phyloP scores from a whole-genome alignment of 2,888 invertebrate genomes.

The Drosophila bunnanda region DNA sequence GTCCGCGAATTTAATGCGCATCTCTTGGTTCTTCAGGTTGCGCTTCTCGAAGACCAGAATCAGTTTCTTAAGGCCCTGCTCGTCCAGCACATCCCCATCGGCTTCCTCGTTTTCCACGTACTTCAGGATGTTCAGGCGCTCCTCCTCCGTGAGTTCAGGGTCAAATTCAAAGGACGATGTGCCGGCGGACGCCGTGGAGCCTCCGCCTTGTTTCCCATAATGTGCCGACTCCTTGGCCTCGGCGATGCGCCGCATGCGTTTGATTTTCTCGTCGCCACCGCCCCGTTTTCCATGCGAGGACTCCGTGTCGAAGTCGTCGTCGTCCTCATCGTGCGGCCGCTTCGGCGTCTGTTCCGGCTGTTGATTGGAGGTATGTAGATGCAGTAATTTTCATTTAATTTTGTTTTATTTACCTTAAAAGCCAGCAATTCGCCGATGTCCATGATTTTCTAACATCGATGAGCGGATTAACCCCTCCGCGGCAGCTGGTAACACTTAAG shows the following conservation, averaged over 20 bases:
- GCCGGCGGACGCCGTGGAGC: constrained; percentile 78
- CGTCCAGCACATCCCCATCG: constrained; percentile 95
- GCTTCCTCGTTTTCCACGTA: constrained; percentile 93
- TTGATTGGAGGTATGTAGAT: not conserved
- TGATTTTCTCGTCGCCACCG: constrained; percentile 86
- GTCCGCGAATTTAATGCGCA: constrained; percentile 99
- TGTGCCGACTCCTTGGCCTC: constrained; percentile 86
- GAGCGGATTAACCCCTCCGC: no score
- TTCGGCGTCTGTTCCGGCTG: constrained; percentile 94
- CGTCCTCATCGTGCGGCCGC: constrained; percentile 85
- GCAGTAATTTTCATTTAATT: not conserved
- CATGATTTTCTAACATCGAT: constrained; percentile 81
- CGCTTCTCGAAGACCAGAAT: constrained; percentile 97
- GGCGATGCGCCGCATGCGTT: constrained; percentile 87
- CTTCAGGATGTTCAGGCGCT: constrained; percentile 91
- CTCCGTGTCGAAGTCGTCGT: constrained; percentile 88
- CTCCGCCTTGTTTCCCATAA: constrained; percentile 79
- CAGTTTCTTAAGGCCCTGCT: constrained; percentile 93
- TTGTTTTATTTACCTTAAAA: constrained; percentile 85
- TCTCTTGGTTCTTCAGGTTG: constrained; percentile 96
- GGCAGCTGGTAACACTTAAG: no score
- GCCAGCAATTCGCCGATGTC: constrained; percentile 87
- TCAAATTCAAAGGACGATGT: constrained; percentile 68
- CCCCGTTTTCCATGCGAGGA: constrained; percentile 83
- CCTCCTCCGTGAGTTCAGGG: constrained; percentile 88